phyloP scores from a whole-genome alignment of 2,888 invertebrate species.

The Meiosimyza decipiens region DNA sequence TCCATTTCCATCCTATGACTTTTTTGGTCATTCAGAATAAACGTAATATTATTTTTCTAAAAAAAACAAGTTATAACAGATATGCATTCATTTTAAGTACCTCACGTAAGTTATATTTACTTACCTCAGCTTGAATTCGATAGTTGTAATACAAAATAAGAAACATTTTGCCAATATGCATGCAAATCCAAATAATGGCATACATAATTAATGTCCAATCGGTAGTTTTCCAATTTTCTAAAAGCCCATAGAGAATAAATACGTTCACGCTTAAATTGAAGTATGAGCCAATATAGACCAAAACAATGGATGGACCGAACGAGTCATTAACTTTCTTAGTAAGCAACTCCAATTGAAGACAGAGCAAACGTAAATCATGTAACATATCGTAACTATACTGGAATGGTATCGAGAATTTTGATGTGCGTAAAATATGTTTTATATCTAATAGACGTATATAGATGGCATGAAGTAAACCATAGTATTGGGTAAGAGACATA shows the following conservation, averaged over 20 bases:
- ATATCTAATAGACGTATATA: constrained; percentile 41
- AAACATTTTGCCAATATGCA: constrained; percentile 49
- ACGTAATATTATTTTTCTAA: constrained; percentile 46
- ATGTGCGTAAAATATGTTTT: constrained; percentile 32
- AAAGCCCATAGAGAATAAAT: constrained; percentile 48
- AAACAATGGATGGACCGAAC: constrained; percentile 44
- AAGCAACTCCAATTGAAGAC: constrained; percentile 44
- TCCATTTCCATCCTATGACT: constrained; percentile 43
- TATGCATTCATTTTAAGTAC: too few relatives aligned
- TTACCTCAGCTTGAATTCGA: constrained; percentile 45
- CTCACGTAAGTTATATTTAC: constrained; percentile 18
- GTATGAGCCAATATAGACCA: constrained; percentile 48
- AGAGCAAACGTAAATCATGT: constrained; percentile 43
- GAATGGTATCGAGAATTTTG: constrained; percentile 31
- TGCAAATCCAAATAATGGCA: constrained; percentile 44
- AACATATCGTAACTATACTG: constrained; percentile 29
- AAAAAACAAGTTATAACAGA: constrained; percentile 12
- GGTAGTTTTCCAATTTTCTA: constrained; percentile 20
- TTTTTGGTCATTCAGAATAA: constrained; percentile 44
- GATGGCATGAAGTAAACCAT: constrained; percentile 44
- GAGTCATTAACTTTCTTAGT: constrained; percentile 45
- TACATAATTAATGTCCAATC: constrained; percentile 37
- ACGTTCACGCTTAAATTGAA: constrained; percentile 48
- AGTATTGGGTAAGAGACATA: constrained; percentile 49
- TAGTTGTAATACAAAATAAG: constrained; percentile 50